Conservation (phyloP, 2,113 vertebrate species). For the Trogon melanurus region DNA sequence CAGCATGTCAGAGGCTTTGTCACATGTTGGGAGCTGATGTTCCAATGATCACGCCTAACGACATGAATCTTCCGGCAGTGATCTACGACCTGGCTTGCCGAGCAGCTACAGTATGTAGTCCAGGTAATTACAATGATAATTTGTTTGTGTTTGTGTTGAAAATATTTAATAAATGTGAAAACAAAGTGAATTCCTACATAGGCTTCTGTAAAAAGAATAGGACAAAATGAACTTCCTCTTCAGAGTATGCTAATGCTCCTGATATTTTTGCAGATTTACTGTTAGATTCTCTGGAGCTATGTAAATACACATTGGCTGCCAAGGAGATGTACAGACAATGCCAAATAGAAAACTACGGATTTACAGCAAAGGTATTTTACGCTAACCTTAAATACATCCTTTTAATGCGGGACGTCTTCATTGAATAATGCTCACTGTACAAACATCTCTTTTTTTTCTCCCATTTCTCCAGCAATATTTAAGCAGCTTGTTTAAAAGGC, state of each 20-base stretch:
- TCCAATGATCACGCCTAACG: constrained; percentile 80
- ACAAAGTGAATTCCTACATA: not conserved
- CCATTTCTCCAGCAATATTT: not conserved
- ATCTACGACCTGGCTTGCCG: constrained; percentile 87
- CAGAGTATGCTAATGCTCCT: not conserved
- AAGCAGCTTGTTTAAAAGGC: not conserved
- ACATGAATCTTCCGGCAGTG: constrained; percentile 82
- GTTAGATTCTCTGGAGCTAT: constrained; percentile 90
- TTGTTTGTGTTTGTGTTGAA: not conserved
- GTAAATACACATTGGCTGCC: constrained; percentile 87
- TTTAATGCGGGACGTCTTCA: not conserved
- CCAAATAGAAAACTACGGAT: constrained; percentile 90
- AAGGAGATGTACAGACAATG: constrained; percentile 92
- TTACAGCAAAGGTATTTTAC: constrained; percentile 83
- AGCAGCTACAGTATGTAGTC: constrained; percentile 86
- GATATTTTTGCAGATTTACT: constrained; percentile 82
- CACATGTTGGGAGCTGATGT: constrained; percentile 86
- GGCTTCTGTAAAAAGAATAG: not conserved
- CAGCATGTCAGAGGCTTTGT: constrained; percentile 85
- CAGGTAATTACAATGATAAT: constrained; percentile 74
- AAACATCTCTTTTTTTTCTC: not conserved
- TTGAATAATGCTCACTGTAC: not conserved
- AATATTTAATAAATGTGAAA: not conserved
- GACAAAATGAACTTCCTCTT: not conserved
- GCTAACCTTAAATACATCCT: not conserved